A percentile compares a stretch with the other conserved stretches of the same genome.
Conservation (phyloP, 2,888 invertebrate genomes). For the Agriopis aurantiaria region DNA sequence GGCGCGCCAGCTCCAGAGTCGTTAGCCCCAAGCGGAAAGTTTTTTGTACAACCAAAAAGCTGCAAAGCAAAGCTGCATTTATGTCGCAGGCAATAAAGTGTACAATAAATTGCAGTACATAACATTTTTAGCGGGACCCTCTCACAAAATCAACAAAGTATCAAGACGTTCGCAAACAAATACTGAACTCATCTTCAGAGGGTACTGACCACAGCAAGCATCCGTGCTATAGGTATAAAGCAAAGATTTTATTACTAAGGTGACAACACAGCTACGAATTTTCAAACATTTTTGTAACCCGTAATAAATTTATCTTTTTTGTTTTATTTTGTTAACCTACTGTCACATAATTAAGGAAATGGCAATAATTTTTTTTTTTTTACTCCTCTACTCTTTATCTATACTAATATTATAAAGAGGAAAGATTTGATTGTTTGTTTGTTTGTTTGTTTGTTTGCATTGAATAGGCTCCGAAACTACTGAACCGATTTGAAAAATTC, state of each 20-base stretch:
- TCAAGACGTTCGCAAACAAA: conserved; percentile 39
- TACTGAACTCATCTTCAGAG: conserved; percentile 19
- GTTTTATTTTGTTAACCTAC: no score
- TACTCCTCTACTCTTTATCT: no score
- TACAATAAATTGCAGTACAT: conserved; percentile 1
- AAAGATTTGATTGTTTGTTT: no score
- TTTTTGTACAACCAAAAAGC: conserved; percentile 38
- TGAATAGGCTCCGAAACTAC: no score
- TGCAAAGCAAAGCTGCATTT: conserved; percentile 30
- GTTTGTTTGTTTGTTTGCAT: no score
- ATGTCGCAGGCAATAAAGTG: conserved; percentile 4
- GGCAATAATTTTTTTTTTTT: no score
- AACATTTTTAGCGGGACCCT: conserved; percentile 12
- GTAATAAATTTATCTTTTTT: no score
- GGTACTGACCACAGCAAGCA: conserved; percentile 25
- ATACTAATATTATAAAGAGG: no score
- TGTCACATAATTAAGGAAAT: no score
- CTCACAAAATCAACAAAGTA: conserved; percentile 21
- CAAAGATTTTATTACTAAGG: neutral
- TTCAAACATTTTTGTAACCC: no score
- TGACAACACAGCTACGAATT: neutral
- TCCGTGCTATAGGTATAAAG: neutral
- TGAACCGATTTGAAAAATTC: no score
- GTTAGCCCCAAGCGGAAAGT: conserved; percentile 59
- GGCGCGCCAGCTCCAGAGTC: conserved; percentile 51